Evolutionary conservation across 1,140 invertebrate genomes (phyloP), one percentile per base, ranked within the genome.

Genomic region (Pissodes strobi): DNA sequence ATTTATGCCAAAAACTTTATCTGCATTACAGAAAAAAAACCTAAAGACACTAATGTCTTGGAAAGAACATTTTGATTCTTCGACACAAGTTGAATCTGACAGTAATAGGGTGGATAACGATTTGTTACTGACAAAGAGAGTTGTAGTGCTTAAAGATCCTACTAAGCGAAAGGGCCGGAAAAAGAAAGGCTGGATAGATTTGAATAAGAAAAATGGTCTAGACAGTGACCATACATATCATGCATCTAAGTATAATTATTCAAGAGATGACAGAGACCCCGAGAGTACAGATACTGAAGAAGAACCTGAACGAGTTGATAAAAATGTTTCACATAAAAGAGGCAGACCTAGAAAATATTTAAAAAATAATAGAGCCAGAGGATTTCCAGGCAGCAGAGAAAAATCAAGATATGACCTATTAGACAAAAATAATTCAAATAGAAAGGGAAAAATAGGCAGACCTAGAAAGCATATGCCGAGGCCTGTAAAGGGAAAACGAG

Each of bases 71-170:
- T 19, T 9, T 45, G 1, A 18, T 4, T 45, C 41, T 17, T 43
- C 12, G 2, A 17, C 15, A n/a, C n/a, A n/a, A n/a, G n/a, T n/a
- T 1, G 41, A 45, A 10, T 45, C 41, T 1, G 45, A 48, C 19
- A 21, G 19, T 41, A 13, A 48, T 23, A 22, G 19, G 10, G n/a
- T n/a, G 10, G 46, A 48, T 46, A 22, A 46, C 23, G 61, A 56
- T 37, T 49, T 64, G 23, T 22, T 64, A 13, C 25, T 64, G 18
- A 64, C 61, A 10, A 53, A 51, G 21, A 64, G 56, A 46, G 52
- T 64, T 22, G 61, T 64, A 10, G 38, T 62, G 25, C 17, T 62
- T 8, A 53, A 53, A 1, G 41, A 45, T 12, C 17, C 41, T 45
- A 9, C 15, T 19, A 45, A 12, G 19, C 17, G 8, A 18, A 45